Percentiles rank a stretch among this genome's conserved stretches.
phyloP scores from a whole-genome alignment of 2,888 invertebrate species.

The Dynastes hyllus region DNA sequence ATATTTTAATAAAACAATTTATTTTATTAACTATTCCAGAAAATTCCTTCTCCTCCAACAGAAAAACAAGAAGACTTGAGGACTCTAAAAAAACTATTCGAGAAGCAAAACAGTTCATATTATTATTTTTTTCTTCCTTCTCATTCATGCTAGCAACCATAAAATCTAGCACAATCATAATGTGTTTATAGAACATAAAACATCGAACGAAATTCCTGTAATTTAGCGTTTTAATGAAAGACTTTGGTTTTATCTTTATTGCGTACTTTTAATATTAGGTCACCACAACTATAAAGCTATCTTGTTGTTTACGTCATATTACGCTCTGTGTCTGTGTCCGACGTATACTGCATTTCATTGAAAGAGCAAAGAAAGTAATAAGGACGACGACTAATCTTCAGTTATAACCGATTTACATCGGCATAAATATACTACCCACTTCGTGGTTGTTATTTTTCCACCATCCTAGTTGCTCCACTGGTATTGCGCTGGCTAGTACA shows the following conservation, averaged over 20 bases:
- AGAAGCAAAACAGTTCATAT: no score
- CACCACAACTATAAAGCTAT: conserved; percentile 10
- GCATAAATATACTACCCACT: conserved; percentile 34
- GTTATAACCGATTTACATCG: conserved; percentile 22
- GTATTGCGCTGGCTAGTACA: conserved; percentile 17
- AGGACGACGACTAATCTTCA: conserved; percentile 2
- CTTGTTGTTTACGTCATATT: conserved; percentile 5
- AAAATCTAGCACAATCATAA: no score
- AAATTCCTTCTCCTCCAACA: no score
- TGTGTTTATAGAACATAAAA: neutral
- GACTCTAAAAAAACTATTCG: no score
- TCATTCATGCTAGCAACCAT: no score
- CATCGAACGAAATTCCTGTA: neutral
- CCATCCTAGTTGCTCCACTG: neutral
- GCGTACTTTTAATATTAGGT: conserved; percentile 16
- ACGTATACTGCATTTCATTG: neutral
- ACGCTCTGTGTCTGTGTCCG: neutral
- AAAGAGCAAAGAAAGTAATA: neutral
- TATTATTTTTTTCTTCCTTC: no score
- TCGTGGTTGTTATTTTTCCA: conserved; percentile 34
- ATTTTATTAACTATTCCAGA: no score
- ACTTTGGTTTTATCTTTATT: neutral
- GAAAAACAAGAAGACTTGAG: no score
- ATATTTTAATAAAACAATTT: no score
- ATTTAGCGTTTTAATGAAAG: neutral